These are phyloP conservation scores for Epistrophe grossulariae DNA, from an alignment of 2,888 invertebrate species.

Conservation along the genomic window DNA sequence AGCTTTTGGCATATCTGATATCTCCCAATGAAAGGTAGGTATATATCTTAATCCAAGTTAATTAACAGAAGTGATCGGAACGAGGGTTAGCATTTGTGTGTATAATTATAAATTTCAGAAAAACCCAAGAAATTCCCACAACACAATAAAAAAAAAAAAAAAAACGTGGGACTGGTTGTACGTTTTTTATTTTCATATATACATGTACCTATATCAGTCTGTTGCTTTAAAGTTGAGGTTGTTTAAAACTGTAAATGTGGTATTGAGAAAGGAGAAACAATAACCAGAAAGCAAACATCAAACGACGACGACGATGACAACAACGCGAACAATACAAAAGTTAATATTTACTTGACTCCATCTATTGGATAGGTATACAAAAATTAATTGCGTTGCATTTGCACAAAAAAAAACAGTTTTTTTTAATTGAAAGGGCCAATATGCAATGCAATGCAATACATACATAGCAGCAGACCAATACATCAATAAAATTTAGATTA, in stretches of 20 bases:
- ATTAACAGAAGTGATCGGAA: conserved; percentile 51
- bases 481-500: conserved; percentile 44
- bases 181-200: conserved; percentile 28
- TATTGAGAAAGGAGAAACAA: conserved; percentile 38
- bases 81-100: conserved; percentile 53
- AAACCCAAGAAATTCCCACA: conserved; percentile 84
- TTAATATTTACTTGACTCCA: conserved; percentile 36
- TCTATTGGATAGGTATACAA: conserved; percentile 51
- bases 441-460: conserved; percentile 36
- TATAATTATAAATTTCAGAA: conserved; percentile 81
- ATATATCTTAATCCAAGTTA: conserved; percentile 60
- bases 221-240: conserved; percentile 27
- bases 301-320: neutral
- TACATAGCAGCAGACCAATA: neutral
- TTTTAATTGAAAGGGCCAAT: conserved; percentile 60
- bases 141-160: conserved; percentile 78
- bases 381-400: conserved; percentile 71
- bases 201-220: conserved; percentile 14
- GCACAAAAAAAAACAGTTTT: conserved; percentile 24
- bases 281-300: conserved; percentile 36
- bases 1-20: conserved; percentile 63
- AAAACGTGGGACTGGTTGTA: conserved; percentile 74
- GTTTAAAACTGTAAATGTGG: conserved; percentile 68
- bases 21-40: conserved; percentile 56
- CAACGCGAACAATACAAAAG: conserved; percentile 16